Conservation (phyloP, 2,797 vertebrate species). For the Tachyglossus aculeatus region DNA sequence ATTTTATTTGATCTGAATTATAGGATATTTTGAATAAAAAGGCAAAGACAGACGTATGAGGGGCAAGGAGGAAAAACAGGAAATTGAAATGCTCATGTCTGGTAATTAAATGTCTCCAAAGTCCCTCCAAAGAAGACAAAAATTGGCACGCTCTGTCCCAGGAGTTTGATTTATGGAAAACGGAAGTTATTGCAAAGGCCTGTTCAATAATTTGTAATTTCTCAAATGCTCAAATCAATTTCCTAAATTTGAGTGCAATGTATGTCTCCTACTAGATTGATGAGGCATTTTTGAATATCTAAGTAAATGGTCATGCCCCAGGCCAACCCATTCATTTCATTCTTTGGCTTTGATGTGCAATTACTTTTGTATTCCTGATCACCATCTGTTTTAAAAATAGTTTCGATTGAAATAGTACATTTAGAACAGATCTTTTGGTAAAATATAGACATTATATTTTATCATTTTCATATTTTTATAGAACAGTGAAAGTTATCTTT, state of each 20-base stretch:
- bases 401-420: background rate
- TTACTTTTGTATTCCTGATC: slow-evolving; percentile 14
- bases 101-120: slow-evolving; percentile 3
- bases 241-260: background rate
- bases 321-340: background rate
- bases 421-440: background rate
- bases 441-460: background rate
- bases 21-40: background rate
- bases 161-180: background rate
- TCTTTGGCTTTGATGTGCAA: background rate
- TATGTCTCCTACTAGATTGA: background rate
- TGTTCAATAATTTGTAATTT: slow-evolving; percentile 12
- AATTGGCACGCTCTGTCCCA: background rate
- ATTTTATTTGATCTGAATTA: too few species aligned
- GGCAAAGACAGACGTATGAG: background rate
- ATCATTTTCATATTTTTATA: background rate
- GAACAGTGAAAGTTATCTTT: background rate
- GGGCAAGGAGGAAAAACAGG: slow-evolving; percentile 10
- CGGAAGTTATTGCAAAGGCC: background rate
- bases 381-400: background rate
- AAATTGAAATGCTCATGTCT: background rate
- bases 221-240: background rate
- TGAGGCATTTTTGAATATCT: background rate
- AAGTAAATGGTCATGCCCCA: background rate
- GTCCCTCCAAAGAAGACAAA: background rate